Percentiles rank a stretch among this genome's conserved stretches.
Conservation (phyloP, 2,888 invertebrate species). For the Glyphotaelius pellucidus region DNA sequence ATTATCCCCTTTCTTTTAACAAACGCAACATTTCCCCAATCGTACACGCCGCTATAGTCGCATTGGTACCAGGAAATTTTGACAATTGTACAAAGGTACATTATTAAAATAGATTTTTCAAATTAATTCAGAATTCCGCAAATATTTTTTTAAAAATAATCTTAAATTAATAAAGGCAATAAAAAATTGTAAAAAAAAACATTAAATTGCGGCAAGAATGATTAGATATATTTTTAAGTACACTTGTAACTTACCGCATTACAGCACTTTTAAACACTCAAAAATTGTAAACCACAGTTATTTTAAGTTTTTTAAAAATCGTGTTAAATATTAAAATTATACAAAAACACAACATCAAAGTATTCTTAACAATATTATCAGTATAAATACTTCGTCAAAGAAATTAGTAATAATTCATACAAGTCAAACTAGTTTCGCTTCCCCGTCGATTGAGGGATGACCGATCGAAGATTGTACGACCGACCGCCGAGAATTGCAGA, state of each 20-base stretch:
- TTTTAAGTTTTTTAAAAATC: neutral
- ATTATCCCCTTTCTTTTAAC: neutral
- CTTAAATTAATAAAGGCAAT: no score
- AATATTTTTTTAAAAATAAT: no score
- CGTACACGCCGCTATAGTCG: neutral
- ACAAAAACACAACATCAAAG: neutral
- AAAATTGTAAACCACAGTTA: neutral
- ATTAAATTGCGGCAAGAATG: neutral
- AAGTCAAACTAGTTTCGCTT: neutral
- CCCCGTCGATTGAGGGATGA: neutral
- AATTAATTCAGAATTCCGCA: no score
- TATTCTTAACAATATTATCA: neutral
- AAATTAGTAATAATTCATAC: neutral
- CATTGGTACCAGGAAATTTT: neutral
- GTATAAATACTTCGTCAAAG: neutral
- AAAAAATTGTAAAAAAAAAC: neutral
- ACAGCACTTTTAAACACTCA: neutral
- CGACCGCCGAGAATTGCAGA: neutral
- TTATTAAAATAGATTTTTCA: no score
- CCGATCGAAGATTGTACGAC: neutral
- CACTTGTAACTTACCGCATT: neutral
- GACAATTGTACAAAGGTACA: no score
- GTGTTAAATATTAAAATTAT: neutral
- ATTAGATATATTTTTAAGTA: no score
- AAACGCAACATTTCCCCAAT: neutral